A percentile compares a stretch with the other conserved stretches of the same genome.
These are phyloP conservation scores for Pyrocephalus nanus DNA, from an alignment of 2,797 vertebrate genomes.

Conservation along the genomic window DNA sequence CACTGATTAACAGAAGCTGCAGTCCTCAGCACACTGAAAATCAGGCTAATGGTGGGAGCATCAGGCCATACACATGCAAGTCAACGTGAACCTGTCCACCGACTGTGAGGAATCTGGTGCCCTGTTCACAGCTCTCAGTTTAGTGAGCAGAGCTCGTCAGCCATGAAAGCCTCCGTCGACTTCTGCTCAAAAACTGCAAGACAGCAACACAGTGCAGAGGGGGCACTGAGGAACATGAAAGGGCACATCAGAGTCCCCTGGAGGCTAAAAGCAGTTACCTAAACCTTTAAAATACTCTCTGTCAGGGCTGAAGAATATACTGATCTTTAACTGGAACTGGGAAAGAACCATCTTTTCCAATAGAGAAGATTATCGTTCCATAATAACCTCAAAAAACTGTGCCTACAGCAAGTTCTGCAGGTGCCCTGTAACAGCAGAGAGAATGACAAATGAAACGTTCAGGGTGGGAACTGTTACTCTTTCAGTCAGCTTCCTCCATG, in stretches of 20 bases:
- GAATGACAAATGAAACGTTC: not conserved
- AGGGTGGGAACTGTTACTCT: not conserved
- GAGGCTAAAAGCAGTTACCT: not conserved
- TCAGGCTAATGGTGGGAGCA: not conserved
- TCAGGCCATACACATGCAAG: not conserved
- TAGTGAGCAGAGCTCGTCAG: not conserved
- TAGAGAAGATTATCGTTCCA: not conserved
- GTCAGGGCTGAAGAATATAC: not conserved
- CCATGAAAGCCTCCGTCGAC: accelerated
- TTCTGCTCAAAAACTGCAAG: not conserved
- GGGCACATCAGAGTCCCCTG: not conserved
- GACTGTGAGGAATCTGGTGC: not conserved
- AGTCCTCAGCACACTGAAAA: slow-evolving; percentile 12
- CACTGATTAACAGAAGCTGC: slow-evolving; percentile 42
- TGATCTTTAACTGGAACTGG: not conserved
- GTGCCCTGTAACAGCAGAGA: not conserved
- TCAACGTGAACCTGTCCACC: not conserved
- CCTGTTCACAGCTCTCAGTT: not conserved
- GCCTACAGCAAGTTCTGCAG: not conserved
- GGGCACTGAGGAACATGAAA: not conserved
- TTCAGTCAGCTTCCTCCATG: not conserved
- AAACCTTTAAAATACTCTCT: not conserved
- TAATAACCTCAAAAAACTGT: not conserved
- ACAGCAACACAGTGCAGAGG: not conserved
- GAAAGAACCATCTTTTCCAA: not conserved